A percentile compares a stretch with the other conserved stretches of the same genome.
Conservation (phyloP, 1,140 invertebrate genomes). For the Eumeta japonica region DNA sequence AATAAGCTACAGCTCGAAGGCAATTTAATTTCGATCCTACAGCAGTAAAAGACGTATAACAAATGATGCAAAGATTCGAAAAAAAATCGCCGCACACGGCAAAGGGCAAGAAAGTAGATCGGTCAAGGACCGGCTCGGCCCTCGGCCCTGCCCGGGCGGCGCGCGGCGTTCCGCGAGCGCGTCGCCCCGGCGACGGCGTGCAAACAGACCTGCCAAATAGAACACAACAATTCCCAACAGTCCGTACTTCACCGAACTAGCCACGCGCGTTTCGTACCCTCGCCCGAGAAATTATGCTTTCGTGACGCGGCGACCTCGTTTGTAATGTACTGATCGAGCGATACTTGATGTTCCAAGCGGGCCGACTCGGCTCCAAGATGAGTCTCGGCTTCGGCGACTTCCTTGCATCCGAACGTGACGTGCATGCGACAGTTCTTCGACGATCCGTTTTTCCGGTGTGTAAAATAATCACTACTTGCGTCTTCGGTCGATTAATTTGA, state of each 20-base stretch:
- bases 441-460: conserved; percentile 37
- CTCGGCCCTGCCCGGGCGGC: conserved; percentile 1
- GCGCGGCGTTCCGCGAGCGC: conserved; percentile 26
- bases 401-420: conserved; percentile 32
- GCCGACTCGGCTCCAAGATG: conserved; percentile 28
- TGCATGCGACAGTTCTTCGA: conserved; percentile 35
- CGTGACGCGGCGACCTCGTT: conserved; percentile 15
- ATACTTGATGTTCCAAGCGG: conserved; percentile 19
- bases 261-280: conserved; percentile 1
- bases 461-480: conserved; percentile 7
- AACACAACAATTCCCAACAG: conserved; percentile 22
- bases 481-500: too few species aligned
- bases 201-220: conserved; percentile 42
- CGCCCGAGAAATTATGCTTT: conserved; percentile 20
- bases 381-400: conserved; percentile 43
- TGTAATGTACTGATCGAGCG: conserved; percentile 4
- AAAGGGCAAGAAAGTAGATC: conserved; percentile 21
- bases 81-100: too few species aligned
- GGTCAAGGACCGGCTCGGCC: conserved; percentile 18
- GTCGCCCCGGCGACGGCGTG: conserved; percentile 30
- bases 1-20: too few species aligned
- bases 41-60: too few species aligned
- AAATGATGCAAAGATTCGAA: too few species aligned
- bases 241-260: background rate
- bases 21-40: too few species aligned